Evolutionary conservation across 2,888 invertebrate species (phyloP), one percentile per base, ranked within the genome.

Genomic region (Meiosimyza decipiens): DNA sequence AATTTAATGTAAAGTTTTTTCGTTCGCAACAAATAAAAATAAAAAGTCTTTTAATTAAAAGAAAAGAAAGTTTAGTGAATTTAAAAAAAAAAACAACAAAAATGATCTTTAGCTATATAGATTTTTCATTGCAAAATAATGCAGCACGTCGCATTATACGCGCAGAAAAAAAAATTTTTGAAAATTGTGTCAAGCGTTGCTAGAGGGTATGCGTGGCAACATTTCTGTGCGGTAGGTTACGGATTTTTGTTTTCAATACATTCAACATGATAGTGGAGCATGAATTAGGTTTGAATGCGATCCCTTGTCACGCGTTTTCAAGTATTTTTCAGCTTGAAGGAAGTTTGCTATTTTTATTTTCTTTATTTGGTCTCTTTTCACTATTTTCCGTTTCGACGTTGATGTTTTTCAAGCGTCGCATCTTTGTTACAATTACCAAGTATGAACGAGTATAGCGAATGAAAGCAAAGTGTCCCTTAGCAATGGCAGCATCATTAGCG

Each of bases 401-500:
- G 28, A 28, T 28, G 28, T 28, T 28, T 28, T 28, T 28, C 28
- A 6, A 33, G 57, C 12, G 16, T 13, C 63, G 62, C 70, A 16
- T 60, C 69, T 69, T 60, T 49, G 70, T 70, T 63, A 63, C 70
- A 70, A 62, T 62, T 63, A 63, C 70, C 52, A 52, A 16, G 15
- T 40, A 7, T 13, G 70, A 62, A 62, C 54, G 70, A 40, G 40
- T 40, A 40, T 9, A 40, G 9, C 2, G 9, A 40, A 40, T 40
- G 40, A 40, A 40, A 40, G 40, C 40, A 40, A 70, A 70, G 70
- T 63, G 70, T 70, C 52, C 70, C 70, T 63, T 40, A 40, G 40
- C 40, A 9, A 40, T 40, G 54, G 52, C 70, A 70, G 54, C 70
- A 52, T 70, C 70, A 70, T 70, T 70, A 70, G 70, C 70, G 40